Evolutionary conservation across 1,140 invertebrate species (phyloP), one percentile per base, ranked within the genome.

Genomic region (Epicauta chinensis): DNA sequence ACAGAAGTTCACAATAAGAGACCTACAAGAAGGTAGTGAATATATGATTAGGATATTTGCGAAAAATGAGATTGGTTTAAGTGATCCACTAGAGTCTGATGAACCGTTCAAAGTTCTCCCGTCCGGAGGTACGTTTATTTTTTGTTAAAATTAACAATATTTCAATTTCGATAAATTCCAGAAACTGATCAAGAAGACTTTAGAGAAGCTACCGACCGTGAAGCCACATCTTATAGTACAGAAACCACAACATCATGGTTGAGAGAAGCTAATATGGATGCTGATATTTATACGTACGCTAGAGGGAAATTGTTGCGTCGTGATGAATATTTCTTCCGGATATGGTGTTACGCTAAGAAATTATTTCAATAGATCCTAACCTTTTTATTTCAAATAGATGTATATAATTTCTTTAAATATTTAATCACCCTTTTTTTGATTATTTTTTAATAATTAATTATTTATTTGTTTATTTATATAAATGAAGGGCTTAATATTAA

Each of bases 201-300:
- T 63, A 74, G 75, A 53, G 83, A 86, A 67, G 77, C 77, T n/a
- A 77, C 77, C 13, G 76, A 78, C 53, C 70, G 76, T 66, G 76
- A 86, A 69, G 74, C 83, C 72, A 84, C 84, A 7, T 86, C 87
- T 4, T 90, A 90, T 75, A 91, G 86, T 67, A 89, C 89, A 3
- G 90, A 93, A 70, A 93, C 89, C 2, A 91, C 89, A n/a, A 91
- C 89, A 36, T 93, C 90, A 0, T 95, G 92, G 92, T 76, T 95
- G 65, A 76, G 88, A 37, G 89, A 93, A 52, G 83, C 89, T 59
- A 88, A 89, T 58, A 92, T 94, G 88, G 91, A 94, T 69, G 91
- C 91, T 1, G 90, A 93, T 61, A 93, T 95, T 58, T 80, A 84
- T 54, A 88, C 87, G 17, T 94, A 94, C 71, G 86, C 91, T 1